These are phyloP conservation scores for Hemicordylus capensis DNA, from an alignment of 2,113 vertebrate species.

Conservation along the genomic window DNA sequence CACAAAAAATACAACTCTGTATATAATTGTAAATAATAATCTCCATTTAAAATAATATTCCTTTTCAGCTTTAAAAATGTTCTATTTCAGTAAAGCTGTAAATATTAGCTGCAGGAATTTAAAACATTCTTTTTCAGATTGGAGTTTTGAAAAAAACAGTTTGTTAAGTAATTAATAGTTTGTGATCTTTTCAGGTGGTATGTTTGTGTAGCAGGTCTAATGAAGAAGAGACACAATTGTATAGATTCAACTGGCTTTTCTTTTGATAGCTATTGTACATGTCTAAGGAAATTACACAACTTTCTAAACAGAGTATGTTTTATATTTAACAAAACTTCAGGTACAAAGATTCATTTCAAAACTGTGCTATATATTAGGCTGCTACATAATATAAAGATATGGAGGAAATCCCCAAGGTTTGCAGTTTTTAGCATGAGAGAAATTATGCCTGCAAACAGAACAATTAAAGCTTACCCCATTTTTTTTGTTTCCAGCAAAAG, in stretches of 20 bases:
- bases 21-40: too few species aligned
- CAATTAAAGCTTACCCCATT: constrained; percentile 27
- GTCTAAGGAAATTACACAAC: background rate
- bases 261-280: background rate
- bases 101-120: background rate
- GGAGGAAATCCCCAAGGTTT: background rate
- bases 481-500: background rate
- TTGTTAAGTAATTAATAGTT: background rate
- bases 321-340: background rate
- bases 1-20: too few species aligned
- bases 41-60: too few species aligned
- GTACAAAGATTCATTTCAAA: background rate
- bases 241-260: background rate
- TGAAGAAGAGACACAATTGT: background rate
- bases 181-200: background rate
- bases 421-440: background rate
- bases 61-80: background rate
- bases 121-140: background rate
- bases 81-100: background rate
- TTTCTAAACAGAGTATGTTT: background rate
- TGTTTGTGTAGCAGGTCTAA: background rate
- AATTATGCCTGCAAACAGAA: background rate
- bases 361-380: background rate
- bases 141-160: background rate
- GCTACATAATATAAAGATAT: background rate